Evolutionary conservation across 2,113 vertebrate species (phyloP).

Genomic region (Perca fluviatilis): DNA sequence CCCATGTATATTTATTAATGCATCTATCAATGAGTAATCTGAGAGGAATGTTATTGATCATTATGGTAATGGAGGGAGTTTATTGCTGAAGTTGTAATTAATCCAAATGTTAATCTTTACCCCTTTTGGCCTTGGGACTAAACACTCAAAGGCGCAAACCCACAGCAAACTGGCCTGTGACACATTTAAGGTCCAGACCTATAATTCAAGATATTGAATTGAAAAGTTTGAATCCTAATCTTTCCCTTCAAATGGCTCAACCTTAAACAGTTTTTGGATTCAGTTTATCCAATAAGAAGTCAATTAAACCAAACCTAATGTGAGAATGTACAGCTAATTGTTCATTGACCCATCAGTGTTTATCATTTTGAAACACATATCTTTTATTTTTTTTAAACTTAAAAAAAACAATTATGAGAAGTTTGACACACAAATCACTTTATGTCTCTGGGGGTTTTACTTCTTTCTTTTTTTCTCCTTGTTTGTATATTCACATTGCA

Average conservation of each 20-base stretch:
- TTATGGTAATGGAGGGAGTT: background rate
- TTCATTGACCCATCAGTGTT: background rate
- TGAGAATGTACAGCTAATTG: slow-evolving; percentile 9
- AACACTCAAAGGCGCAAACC: background rate
- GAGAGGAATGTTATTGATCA: background rate
- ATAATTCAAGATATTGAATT: background rate
- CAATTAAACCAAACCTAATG: background rate
- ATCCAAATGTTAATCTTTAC: background rate
- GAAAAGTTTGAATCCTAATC: background rate
- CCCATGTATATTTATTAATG: background rate
- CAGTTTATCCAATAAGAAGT: background rate
- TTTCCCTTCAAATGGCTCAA: background rate
- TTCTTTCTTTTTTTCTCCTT: background rate
- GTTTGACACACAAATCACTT: background rate
- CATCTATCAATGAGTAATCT: background rate
- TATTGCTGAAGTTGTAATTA: background rate
- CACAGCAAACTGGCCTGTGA: background rate
- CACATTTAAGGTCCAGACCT: no score
- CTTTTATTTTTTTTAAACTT: no score
- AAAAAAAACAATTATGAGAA: background rate
- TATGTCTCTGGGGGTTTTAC: background rate
- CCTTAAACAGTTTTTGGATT: background rate
- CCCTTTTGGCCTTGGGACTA: background rate
- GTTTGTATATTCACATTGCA: background rate
- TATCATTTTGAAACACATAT: background rate